Conservation (phyloP, 1,140 invertebrate species). For the Pseudachorutes palmiensis region DNA sequence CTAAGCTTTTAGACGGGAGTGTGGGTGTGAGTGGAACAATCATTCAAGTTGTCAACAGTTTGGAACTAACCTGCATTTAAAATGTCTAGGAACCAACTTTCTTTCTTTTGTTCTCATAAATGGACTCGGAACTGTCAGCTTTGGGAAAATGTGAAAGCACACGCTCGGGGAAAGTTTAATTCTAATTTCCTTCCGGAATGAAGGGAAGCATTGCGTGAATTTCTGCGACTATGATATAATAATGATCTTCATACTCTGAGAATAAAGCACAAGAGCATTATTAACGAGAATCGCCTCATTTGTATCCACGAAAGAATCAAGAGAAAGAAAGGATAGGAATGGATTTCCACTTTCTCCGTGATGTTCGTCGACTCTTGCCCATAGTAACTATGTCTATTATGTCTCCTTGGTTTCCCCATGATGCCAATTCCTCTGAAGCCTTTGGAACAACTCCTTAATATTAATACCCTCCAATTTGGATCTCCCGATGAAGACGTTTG, state of each 20-base stretch:
- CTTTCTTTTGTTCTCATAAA: neutral
- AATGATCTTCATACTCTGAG: too few species aligned
- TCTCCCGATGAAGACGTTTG: neutral
- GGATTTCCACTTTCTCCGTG: neutral
- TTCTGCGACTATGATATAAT: too few species aligned
- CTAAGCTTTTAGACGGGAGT: neutral
- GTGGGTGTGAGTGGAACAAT: neutral
- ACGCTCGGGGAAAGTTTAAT: too few species aligned
- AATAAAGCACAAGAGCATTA: too few species aligned
- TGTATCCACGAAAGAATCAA: too few species aligned
- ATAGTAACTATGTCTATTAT: neutral
- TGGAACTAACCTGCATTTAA: neutral
- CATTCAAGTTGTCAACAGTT: neutral
- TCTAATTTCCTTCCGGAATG: too few species aligned
- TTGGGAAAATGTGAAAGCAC: neutral
- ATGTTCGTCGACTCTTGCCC: neutral
- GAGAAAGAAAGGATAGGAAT: neutral
- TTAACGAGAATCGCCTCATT: too few species aligned
- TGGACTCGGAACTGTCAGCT: neutral
- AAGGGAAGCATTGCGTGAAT: too few species aligned
- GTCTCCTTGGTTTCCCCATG: neutral
- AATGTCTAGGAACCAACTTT: too few species aligned
- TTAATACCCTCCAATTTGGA: neutral
- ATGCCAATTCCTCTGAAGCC: neutral
- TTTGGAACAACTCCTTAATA: slow-evolving; percentile 2